A percentile compares a stretch with the other conserved stretches of the same genome.
Conservation (phyloP, 1,140 invertebrate species). For the Delia radicum region DNA sequence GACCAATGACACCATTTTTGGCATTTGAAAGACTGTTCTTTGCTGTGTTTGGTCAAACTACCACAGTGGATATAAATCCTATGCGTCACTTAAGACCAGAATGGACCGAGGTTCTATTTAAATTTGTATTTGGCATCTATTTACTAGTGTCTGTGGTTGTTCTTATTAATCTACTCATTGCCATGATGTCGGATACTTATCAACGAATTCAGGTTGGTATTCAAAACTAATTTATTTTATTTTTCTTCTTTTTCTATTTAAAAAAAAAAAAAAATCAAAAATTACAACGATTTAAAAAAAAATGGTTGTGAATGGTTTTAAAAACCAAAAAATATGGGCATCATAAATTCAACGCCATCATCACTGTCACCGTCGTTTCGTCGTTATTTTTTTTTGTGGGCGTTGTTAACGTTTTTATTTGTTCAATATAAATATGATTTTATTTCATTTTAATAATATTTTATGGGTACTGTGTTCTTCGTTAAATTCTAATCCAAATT, state of each 20-base stretch:
- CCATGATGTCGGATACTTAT: constrained; percentile 99
- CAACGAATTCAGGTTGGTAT: constrained; percentile 86
- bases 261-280: too few relatives aligned
- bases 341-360: constrained; percentile 1
- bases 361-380: constrained; percentile 13
- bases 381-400: not conserved
- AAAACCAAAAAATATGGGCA: not conserved
- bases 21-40: constrained; percentile 97
- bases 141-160: constrained; percentile 97
- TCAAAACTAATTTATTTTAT: constrained; percentile 35
- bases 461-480: constrained; percentile 22
- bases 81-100: constrained; percentile 64
- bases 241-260: constrained; percentile 25
- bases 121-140: constrained; percentile 91
- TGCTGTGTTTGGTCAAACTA: constrained; percentile 95
- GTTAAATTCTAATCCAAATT: not conserved
- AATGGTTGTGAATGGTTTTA: not conserved
- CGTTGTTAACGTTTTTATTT: constrained; percentile 14
- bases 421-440: constrained; percentile 30
- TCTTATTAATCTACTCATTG: constrained; percentile 97
- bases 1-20: constrained; percentile 81
- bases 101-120: constrained; percentile 80
- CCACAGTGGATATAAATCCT: constrained; percentile 79
- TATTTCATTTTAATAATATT: constrained; percentile 22
- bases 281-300: not conserved